Base-by-base conservation (phyloP, 2,797 vertebrate species). In the Alca torda region DNA sequence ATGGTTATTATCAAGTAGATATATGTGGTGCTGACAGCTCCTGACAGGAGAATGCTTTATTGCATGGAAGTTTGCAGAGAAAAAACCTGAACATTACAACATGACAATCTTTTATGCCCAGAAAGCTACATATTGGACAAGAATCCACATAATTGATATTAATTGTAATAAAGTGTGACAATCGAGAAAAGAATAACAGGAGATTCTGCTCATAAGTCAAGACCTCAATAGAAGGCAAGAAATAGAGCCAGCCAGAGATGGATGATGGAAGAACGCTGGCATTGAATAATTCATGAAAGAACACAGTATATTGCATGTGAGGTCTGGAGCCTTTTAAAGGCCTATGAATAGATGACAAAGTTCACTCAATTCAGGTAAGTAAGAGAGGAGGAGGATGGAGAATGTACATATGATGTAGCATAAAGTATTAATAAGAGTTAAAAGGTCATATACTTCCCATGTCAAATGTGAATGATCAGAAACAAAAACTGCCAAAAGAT, bases 41-140 rank as follows among this genome's bases (percentile, higher is more conserved):
- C 84, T 95, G 89, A 97, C 92, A 93, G 77, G 65, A 96, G 81
- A 93, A 87, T 77, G 84, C 84, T 87, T 92, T 95, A 90, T 95
- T 96, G 90, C 70, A 78, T 67, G 56, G 56, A 97, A 96, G 82
- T 85, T 82, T 93, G 91, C 80, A 70, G 91, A 90, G 94, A 54
- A 95, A 93, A 94, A 97, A 69, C 48, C 85, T 74, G 80, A 90
- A 75, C 8, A 45, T 79, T 60, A 95, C 43, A 90, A 80, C 76
- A 41, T 90, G 83, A 80, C 72, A 76, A 6, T 84, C 84, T 83
- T 75, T 93, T 95, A 91, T 92, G 72, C 68, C 64, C 68, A 84
- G 75, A 92, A 94, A 95, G 33, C 74, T 68, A 61, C 30, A 14
- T 67, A 65, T 81, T 76, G 91, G 86, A 92, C 82, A 60, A 87